phyloP scores from a whole-genome alignment of 2,888 invertebrate genomes.

The Hypsopygia costalis region DNA sequence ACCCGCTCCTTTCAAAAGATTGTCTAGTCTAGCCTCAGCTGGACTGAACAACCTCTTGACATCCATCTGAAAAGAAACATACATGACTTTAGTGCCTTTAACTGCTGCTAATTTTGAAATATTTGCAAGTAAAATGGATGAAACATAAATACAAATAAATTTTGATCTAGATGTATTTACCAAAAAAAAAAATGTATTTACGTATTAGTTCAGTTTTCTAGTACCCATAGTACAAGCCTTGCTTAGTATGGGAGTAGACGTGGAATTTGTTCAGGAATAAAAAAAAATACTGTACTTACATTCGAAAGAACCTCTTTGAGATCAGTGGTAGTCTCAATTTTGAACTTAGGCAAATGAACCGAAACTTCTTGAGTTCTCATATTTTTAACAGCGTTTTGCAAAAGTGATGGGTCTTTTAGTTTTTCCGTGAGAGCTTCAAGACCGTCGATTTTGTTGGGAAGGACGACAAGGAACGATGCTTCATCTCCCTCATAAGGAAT shows the following conservation, averaged over 20 bases:
- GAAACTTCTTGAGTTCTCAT: constrained; percentile 76
- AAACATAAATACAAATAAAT: too few species aligned
- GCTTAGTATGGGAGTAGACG: too few species aligned
- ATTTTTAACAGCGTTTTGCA: constrained; percentile 55
- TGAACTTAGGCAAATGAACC: constrained; percentile 88
- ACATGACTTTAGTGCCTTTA: too few species aligned
- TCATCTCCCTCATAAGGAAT: constrained; percentile 85
- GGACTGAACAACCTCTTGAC: constrained; percentile 39
- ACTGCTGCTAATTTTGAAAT: too few species aligned
- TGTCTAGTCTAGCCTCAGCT: constrained; percentile 79
- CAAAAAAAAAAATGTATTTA: too few species aligned
- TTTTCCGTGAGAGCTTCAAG: constrained; percentile 81
- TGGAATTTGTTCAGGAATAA: too few species aligned
- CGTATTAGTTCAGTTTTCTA: too few species aligned
- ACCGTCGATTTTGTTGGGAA: constrained; percentile 86
- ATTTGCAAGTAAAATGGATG: too few species aligned
- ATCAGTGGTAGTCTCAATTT: constrained; percentile 85
- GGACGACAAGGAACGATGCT: constrained; percentile 85
- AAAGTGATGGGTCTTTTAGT: constrained; percentile 61
- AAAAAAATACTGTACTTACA: too few species aligned
- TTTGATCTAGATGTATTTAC: too few species aligned
- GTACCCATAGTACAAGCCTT: too few species aligned
- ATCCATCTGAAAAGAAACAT: constrained; percentile 34
- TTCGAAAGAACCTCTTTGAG: constrained; percentile 80
- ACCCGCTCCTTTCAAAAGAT: constrained; percentile 72